phyloP scores from a whole-genome alignment of 2,113 vertebrate species.

The Turdus rufiventris region DNA sequence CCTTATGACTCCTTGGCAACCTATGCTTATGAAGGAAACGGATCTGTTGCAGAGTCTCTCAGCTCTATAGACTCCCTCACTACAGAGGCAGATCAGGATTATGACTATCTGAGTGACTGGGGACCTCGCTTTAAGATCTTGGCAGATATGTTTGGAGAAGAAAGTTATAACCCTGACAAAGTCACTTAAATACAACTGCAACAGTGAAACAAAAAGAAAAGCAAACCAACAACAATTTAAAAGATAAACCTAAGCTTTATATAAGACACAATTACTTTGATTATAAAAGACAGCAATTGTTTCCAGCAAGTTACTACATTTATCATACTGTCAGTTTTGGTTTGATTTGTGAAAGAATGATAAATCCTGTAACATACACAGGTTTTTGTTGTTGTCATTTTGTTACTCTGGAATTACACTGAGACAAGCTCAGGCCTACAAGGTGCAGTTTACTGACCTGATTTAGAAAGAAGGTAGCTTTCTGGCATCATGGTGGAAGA shows the following conservation, averaged over 20 bases:
- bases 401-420: slow-evolving; percentile 70
- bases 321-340: slow-evolving; percentile 65
- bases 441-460: slow-evolving; percentile 63
- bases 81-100: slow-evolving; percentile 87
- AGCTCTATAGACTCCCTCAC: slow-evolving; percentile 90
- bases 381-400: slow-evolving; percentile 60
- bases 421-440: slow-evolving; percentile 76
- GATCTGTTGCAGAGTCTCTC: slow-evolving; percentile 91
- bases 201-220: slow-evolving; percentile 4
- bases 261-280: slow-evolving; percentile 48
- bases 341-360: slow-evolving; percentile 56
- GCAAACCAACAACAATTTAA: slow-evolving; percentile 10
- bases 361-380: slow-evolving; percentile 47
- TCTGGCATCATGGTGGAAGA: slow-evolving; percentile 78
- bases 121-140: slow-evolving; percentile 94
- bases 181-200: slow-evolving; percentile 66
- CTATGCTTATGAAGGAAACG: slow-evolving; percentile 93
- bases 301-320: slow-evolving; percentile 70
- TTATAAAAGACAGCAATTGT: slow-evolving; percentile 42
- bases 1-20: slow-evolving; percentile 97
- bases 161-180: slow-evolving; percentile 76
- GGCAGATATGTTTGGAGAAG: slow-evolving; percentile 92
- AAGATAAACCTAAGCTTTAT: slow-evolving; percentile 66
- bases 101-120: slow-evolving; percentile 92
- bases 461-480: slow-evolving; percentile 67